phyloP scores from a whole-genome alignment of 2,888 invertebrate genomes.

The Drosophila cognata region DNA sequence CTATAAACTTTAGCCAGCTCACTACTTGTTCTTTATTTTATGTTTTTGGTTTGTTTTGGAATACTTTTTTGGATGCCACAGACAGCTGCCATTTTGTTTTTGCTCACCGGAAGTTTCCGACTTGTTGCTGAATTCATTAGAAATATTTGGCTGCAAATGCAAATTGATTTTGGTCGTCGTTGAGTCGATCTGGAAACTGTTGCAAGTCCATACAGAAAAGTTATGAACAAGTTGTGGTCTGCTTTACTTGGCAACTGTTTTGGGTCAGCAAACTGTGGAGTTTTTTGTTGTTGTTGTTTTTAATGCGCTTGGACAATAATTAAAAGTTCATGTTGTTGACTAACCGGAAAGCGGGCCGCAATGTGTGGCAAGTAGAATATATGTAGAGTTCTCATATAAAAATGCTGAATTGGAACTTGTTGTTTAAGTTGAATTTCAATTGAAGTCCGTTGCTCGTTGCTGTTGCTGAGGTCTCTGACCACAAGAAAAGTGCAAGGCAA shows the following conservation, averaged over 20 bases:
- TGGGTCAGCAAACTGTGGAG: conserved; percentile 19
- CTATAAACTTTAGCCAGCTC: not conserved
- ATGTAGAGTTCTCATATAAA: conserved; percentile 46
- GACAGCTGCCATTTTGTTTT: conserved; percentile 9
- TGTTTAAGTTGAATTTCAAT: conserved; percentile 42
- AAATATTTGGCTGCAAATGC: conserved; percentile 23
- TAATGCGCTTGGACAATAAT: conserved; percentile 20
- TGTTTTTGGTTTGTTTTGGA: not conserved
- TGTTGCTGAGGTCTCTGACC: conserved; percentile 29
- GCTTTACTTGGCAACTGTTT: conserved; percentile 5
- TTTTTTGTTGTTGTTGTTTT: conserved; percentile 49
- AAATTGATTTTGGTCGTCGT: conserved; percentile 11
- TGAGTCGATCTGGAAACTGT: conserved; percentile 1
- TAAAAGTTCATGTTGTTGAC: conserved; percentile 32
- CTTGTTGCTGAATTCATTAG: conserved; percentile 36
- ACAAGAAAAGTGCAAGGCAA: conserved; percentile 67
- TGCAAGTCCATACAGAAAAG: not conserved
- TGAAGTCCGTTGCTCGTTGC: conserved; percentile 46
- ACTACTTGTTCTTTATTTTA: not conserved
- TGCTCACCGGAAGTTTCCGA: conserved; percentile 31
- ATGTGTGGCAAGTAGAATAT: conserved; percentile 51
- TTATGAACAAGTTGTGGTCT: not conserved
- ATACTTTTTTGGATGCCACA: not conserved
- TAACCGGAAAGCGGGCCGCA: conserved; percentile 71
- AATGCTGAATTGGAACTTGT: conserved; percentile 63